These are phyloP conservation scores for Fopius arisanus DNA, from an alignment of 1,140 invertebrate genomes.

Conservation along the genomic window DNA sequence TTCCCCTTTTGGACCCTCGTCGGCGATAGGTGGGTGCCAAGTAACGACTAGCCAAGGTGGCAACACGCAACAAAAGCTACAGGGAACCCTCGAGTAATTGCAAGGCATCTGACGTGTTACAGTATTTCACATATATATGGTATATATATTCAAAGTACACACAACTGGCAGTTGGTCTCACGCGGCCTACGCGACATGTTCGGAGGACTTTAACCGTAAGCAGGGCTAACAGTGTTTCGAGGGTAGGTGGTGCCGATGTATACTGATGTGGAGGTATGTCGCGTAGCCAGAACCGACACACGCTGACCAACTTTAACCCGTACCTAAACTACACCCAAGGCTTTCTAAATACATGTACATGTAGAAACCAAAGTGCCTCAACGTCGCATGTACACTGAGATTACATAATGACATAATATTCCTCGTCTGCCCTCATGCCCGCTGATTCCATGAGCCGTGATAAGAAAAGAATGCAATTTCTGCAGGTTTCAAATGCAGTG, in stretches of 20 bases:
- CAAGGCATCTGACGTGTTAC: slow-evolving; percentile 7
- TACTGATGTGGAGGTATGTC: slow-evolving; percentile 10
- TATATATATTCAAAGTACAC: slow-evolving; percentile 14
- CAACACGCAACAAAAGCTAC: slow-evolving; percentile 3
- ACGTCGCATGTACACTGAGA: slow-evolving; percentile 56
- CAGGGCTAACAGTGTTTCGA: background rate
- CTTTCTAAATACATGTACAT: background rate
- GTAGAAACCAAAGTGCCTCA: background rate
- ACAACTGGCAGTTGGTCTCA: slow-evolving; percentile 16
- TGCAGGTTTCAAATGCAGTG: background rate
- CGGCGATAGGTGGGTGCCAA: background rate
- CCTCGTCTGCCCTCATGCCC: slow-evolving; percentile 48
- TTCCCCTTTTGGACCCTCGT: background rate
- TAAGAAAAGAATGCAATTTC: slow-evolving; percentile 41
- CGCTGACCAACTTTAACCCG: slow-evolving; percentile 20
- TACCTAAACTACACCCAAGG: slow-evolving; percentile 1
- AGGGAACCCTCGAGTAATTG: background rate
- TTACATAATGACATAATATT: slow-evolving; percentile 66
- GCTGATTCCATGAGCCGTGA: slow-evolving; percentile 50
- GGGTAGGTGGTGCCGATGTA: background rate
- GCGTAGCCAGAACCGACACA: slow-evolving; percentile 24
- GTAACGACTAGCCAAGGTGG: slow-evolving; percentile 5
- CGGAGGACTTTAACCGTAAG: background rate
- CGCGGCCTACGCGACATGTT: slow-evolving; percentile 1
- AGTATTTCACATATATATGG: background rate